These are phyloP conservation scores for Lithophane leautieri DNA, from an alignment of 2,888 invertebrate genomes.

Conservation along the genomic window DNA sequence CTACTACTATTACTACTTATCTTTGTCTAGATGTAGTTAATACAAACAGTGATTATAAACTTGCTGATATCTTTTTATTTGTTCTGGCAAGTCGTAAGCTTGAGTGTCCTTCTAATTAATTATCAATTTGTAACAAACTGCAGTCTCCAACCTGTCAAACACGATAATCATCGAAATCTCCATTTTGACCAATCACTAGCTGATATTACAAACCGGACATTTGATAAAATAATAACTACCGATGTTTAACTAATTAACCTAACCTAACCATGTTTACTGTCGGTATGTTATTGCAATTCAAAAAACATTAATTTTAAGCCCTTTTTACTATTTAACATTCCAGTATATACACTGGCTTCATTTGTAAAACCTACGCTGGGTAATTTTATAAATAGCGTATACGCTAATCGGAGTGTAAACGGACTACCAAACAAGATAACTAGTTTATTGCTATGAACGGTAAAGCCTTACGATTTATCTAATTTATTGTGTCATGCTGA, in stretches of 20 bases:
- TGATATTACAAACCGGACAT: not conserved
- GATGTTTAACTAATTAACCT: too few relatives aligned
- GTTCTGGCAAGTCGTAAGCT: not conserved
- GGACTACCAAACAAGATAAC: constrained; percentile 34
- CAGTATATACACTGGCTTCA: constrained; percentile 34
- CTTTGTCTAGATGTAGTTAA: not conserved
- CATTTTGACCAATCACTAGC: not conserved
- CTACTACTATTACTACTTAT: too few relatives aligned
- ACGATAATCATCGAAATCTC: not conserved
- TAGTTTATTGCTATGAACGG: constrained; percentile 38
- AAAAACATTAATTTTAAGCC: constrained; percentile 42
- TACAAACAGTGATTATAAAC: not conserved
- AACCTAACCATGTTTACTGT: constrained; percentile 8
- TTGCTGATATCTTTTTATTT: not conserved
- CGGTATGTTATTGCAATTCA: constrained; percentile 21
- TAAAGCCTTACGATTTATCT: constrained; percentile 28
- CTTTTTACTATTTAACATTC: constrained; percentile 31
- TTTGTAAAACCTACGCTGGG: constrained; percentile 54
- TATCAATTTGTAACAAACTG: not conserved
- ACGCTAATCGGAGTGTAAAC: constrained; percentile 50
- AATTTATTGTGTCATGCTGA: constrained; percentile 40
- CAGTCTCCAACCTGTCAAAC: not conserved
- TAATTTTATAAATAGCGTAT: constrained; percentile 57
- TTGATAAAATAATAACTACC: constrained; percentile 10
- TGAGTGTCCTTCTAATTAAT: too few relatives aligned